Conservation (phyloP, 2,797 vertebrate genomes). For the Poecilia wingei region DNA sequence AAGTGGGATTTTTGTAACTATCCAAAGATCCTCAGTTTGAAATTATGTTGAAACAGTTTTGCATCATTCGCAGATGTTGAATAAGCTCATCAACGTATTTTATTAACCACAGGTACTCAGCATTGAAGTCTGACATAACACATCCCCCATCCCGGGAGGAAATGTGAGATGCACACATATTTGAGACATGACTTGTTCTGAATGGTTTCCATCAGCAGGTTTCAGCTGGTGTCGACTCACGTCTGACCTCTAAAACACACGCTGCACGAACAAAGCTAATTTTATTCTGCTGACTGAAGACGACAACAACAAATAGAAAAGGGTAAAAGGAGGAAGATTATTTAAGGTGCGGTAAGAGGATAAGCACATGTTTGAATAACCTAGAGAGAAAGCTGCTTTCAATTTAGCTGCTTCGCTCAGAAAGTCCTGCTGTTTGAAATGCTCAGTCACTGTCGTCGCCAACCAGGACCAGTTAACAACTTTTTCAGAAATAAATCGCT, state of each 20-base stretch:
- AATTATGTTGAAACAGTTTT: constrained; percentile 23
- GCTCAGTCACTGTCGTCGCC: constrained; percentile 13
- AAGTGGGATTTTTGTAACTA: background rate
- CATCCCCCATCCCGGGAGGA: constrained; percentile 18
- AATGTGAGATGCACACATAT: constrained; percentile 33
- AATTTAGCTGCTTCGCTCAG: constrained; percentile 1
- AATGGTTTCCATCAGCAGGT: constrained; percentile 20
- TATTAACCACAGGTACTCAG: constrained; percentile 25
- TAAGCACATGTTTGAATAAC: constrained; percentile 18
- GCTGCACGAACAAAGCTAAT: background rate
- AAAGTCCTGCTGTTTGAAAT: background rate
- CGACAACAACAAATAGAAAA: background rate
- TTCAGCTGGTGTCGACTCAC: constrained; percentile 8
- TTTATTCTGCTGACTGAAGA: constrained; percentile 15
- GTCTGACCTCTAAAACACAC: constrained; percentile 6
- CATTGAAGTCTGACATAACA: constrained; percentile 33
- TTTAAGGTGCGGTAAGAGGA: background rate
- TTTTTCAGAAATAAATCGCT: background rate
- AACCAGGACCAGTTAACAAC: constrained; percentile 1
- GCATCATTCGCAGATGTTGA: constrained; percentile 25
- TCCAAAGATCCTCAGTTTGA: background rate
- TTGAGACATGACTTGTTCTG: constrained; percentile 27
- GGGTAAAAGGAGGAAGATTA: background rate
- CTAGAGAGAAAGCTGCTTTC: background rate
- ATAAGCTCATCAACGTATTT: constrained; percentile 37